A percentile compares a stretch with the other conserved stretches of the same genome.
phyloP scores from a whole-genome alignment of 2,888 invertebrate genomes.

The Drosophila mulleri region DNA sequence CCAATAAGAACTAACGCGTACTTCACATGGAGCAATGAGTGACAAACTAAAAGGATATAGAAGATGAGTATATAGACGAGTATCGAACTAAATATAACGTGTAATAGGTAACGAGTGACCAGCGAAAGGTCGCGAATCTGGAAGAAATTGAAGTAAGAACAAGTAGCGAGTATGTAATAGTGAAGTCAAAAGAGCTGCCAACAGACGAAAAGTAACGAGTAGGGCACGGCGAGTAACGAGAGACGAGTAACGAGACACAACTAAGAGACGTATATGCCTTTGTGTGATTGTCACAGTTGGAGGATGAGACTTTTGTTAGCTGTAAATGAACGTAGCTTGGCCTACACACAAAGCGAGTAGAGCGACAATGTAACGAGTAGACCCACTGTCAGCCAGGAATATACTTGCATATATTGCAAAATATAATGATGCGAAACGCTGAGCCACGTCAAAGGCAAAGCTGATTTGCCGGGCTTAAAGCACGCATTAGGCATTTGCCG shows the following conservation, averaged over 20 bases:
- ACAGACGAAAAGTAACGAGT: not conserved
- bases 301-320: not conserved
- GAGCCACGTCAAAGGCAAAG: constrained; percentile 18
- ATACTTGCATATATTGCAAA: constrained; percentile 8
- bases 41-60: not conserved
- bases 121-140: not conserved
- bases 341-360: not conserved
- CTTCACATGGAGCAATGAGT: not conserved
- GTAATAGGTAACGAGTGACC: too few relatives aligned
- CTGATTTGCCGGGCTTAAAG: constrained; percentile 44
- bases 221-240: not conserved
- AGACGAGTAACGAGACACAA: not conserved
- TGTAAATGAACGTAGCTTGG: too few relatives aligned
- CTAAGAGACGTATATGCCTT: not conserved
- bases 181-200: not conserved
- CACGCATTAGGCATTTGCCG: constrained; percentile 29
- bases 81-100: too few relatives aligned
- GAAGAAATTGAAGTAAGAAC: not conserved
- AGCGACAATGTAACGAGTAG: constrained; percentile 5
- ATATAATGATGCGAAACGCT: not conserved
- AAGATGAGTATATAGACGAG: too few relatives aligned
- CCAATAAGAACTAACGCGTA: too few relatives aligned
- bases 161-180: not conserved
- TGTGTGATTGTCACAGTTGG: not conserved
- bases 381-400: not conserved